phyloP scores from a whole-genome alignment of 1,140 invertebrate genomes.

The Ostrea denselamellosa region DNA sequence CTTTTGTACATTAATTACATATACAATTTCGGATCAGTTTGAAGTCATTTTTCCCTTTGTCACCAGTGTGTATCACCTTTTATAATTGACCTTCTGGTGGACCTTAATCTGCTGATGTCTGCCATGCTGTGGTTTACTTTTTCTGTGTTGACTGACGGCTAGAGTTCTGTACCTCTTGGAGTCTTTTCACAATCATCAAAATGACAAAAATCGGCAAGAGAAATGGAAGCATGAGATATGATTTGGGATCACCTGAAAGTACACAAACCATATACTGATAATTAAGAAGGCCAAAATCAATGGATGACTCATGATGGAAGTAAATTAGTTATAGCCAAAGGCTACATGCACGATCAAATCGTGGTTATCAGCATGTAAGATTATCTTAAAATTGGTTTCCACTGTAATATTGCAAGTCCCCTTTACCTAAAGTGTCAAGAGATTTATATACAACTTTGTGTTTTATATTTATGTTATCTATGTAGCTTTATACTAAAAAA shows the following conservation, averaged over 20 bases:
- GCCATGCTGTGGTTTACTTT: neutral
- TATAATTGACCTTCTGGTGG: neutral
- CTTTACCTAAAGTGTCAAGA: neutral
- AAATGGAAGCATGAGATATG: constrained; percentile 54
- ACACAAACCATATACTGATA: neutral
- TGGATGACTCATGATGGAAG: neutral
- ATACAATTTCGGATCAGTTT: neutral
- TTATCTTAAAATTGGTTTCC: neutral
- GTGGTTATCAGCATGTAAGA: constrained; percentile 11
- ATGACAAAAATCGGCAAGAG: constrained; percentile 55
- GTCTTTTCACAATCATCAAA: constrained; percentile 48
- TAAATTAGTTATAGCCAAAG: neutral
- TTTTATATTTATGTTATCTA: neutral
- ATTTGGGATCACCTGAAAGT: constrained; percentile 57
- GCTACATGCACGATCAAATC: constrained; percentile 19
- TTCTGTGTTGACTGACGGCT: neutral
- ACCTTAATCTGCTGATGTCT: neutral
- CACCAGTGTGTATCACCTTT: neutral
- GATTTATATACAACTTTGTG: neutral
- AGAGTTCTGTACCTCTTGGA: constrained; percentile 43
- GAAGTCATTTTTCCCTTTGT: neutral
- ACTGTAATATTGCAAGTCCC: constrained; percentile 15
- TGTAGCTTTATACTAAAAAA: neutral
- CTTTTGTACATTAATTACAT: neutral
- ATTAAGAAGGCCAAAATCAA: constrained; percentile 6